Conservation (phyloP, 1,140 invertebrate genomes). For the Solenopsis fugax region DNA sequence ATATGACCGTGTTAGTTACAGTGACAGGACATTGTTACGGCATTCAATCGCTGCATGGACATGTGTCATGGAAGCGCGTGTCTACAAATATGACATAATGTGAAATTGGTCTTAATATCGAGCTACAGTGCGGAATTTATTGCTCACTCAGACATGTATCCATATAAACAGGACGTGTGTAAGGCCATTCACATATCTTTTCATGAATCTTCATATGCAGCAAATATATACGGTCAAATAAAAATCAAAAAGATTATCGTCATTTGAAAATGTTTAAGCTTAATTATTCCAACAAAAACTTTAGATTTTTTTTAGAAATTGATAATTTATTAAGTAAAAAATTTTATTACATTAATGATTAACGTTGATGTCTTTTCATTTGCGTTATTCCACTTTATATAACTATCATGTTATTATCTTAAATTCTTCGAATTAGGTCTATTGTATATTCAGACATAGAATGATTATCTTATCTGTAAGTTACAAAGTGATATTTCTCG, state of each 20-base stretch:
- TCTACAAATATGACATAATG: conserved; percentile 7
- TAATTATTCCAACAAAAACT: neutral
- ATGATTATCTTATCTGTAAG: neutral
- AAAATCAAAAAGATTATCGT: neutral
- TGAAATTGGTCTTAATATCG: conserved; percentile 5
- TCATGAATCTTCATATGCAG: neutral
- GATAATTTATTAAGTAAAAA: neutral
- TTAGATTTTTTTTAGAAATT: neutral
- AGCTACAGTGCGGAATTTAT: conserved; percentile 28
- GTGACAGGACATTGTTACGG: neutral
- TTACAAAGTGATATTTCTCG: neutral
- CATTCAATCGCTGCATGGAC: conserved; percentile 8
- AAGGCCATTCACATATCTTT: neutral
- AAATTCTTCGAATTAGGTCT: neutral
- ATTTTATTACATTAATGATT: neutral
- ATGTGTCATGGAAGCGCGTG: conserved; percentile 1
- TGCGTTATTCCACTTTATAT: neutral
- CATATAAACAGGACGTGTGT: neutral
- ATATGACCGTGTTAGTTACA: conserved; percentile 4
- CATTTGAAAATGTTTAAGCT: neutral
- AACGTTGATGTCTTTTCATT: neutral
- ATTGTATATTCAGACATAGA: neutral
- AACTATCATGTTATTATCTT: neutral
- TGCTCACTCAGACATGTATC: neutral
- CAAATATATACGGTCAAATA: neutral